Evolutionary conservation across 2,888 invertebrate genomes (phyloP), one percentile per base, ranked within the genome.

Genomic region (Mesorhabditis spiculigera): DNA sequence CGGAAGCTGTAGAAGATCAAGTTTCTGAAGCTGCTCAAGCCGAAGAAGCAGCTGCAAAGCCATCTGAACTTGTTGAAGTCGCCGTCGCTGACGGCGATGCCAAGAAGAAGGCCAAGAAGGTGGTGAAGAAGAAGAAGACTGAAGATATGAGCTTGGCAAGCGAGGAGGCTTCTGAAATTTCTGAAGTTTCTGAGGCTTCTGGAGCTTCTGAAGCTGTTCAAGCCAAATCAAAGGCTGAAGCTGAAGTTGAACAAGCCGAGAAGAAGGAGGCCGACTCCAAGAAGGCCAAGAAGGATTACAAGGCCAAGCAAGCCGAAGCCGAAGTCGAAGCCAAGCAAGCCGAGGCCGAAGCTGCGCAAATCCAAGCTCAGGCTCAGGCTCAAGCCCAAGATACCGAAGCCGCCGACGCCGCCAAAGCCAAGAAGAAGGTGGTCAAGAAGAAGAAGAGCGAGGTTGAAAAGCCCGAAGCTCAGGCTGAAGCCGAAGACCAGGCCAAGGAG

Each of bases 91-190:
- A 28, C 28, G 58, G 45, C 2, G 58, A 67, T 16, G 65, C 43
- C 41, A 71, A 44, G 41, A 68, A 67, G 41, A 28, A 67, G 43
- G 69, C 68, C 16, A 63, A 73, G 13, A 72, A 74, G 63, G 75
- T 72, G 68, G 71, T 74, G 0, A 75, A 76, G 69, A 75, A 79
- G 68, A 73, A 75, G 44, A 41, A 71, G 68, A 73, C 72, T 43
- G 71, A 76, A 64, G 74, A 68, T 61, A 50, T 66, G 68, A 66
- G 65, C 67, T 41, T 68, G 68, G 42, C 10, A 1, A n/a, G 50
- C 42, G 3, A 61, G 45, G 13, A 4, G 5, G 28, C 2, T 8
- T 50, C 50, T 3, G 50, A 8, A 50, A 3, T 50, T 13, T 8
- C 16, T 45, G 58, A 8, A 43, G 5, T 28, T 28, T 28, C 28